phyloP scores from a whole-genome alignment of 2,113 vertebrate species.

The Campylomormyrus tamandua region DNA sequence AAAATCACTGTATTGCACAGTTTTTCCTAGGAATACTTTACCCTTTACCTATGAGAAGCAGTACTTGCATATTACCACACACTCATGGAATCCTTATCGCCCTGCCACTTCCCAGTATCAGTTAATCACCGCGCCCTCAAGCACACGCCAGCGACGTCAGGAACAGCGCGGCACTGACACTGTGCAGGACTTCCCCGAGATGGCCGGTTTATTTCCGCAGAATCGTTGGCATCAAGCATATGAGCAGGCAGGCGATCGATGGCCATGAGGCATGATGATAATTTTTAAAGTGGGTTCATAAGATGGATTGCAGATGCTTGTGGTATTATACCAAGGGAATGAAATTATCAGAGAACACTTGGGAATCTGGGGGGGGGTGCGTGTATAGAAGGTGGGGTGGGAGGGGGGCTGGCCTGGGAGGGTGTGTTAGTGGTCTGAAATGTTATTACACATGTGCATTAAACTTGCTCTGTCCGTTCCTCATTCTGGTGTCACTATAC shows the following conservation, averaged over 20 bases:
- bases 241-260: neutral
- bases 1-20: neutral
- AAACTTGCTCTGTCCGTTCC: neutral
- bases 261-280: neutral
- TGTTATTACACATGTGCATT: neutral
- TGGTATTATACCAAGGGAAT: neutral
- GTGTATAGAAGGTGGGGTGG: neutral
- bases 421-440: neutral
- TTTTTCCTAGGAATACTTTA: neutral
- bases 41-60: neutral
- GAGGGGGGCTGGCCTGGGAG: neutral
- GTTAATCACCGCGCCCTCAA: neutral
- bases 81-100: neutral
- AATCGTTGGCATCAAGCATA: neutral
- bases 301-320: neutral
- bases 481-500: neutral
- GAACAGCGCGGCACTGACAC: neutral
- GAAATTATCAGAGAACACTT: neutral
- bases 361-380: neutral
- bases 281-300: neutral
- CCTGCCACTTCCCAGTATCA: neutral
- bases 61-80: neutral
- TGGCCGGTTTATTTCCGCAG: neutral
- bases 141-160: neutral
- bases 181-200: neutral